phyloP scores from a whole-genome alignment of 2,797 vertebrate genomes.

The Spea hammondii region DNA sequence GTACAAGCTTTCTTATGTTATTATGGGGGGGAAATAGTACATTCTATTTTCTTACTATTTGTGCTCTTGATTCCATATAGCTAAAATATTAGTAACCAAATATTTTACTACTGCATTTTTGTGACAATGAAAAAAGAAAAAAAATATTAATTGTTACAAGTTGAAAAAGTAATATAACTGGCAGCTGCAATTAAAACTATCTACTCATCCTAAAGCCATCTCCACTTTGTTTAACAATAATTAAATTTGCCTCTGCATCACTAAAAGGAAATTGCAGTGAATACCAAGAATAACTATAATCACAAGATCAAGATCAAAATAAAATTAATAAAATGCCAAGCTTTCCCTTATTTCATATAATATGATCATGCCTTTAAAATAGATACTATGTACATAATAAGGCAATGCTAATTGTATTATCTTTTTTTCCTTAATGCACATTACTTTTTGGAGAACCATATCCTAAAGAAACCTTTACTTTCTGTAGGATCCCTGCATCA shows the following conservation, averaged over 20 bases:
- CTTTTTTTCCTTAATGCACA: no score
- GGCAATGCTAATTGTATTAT: no score
- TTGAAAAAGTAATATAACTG: conserved; percentile 1
- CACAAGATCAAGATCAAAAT: neutral
- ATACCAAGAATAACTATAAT: neutral
- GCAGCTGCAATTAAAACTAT: neutral
- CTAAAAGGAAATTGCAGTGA: conserved; percentile 6
- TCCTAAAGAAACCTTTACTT: no score
- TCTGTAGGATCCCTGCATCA: no score
- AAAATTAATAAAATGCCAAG: neutral
- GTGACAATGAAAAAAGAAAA: no score
- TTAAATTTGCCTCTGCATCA: neutral
- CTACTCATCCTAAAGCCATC: conserved; percentile 9
- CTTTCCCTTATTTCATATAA: neutral
- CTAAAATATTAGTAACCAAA: neutral
- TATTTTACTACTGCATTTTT: no score
- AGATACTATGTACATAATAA: no score
- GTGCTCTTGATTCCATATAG: neutral
- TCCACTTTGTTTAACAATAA: conserved; percentile 5
- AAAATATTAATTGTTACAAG: neutral
- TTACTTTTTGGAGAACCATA: no score
- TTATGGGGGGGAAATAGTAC: no score
- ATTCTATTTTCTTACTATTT: neutral
- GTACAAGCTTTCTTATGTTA: no score
- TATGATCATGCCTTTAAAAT: neutral